These are phyloP conservation scores for Idris sp. DNA, from an alignment of 1,140 invertebrate genomes.

Conservation along the genomic window DNA sequence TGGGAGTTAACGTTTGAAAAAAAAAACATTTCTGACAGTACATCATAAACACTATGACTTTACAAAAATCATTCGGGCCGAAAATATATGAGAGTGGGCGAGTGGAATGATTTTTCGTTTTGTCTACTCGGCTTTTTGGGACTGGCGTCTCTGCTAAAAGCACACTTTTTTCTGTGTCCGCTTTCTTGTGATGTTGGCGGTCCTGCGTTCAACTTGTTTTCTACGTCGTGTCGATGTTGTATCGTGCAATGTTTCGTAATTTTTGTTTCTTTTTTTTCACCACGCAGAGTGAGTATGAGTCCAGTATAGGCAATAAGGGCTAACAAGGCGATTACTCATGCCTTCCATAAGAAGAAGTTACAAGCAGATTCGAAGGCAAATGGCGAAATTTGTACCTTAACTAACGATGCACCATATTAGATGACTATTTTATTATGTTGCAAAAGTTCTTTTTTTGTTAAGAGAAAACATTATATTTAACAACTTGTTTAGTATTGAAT, in stretches of 20 bases:
- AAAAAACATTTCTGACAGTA: too few species aligned
- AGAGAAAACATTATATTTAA: too few species aligned
- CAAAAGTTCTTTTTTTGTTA: too few species aligned
- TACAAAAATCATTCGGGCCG: too few species aligned
- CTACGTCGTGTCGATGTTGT: slow-evolving; percentile 72
- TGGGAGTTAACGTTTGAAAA: too few species aligned
- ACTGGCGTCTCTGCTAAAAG: slow-evolving; percentile 39
- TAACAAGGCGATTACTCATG: slow-evolving; percentile 79
- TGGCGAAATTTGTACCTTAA: slow-evolving; percentile 78
- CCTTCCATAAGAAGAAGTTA: slow-evolving; percentile 77
- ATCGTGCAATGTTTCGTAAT: slow-evolving; percentile 70
- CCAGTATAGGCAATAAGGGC: slow-evolving; percentile 75
- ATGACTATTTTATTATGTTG: slow-evolving; percentile 42
- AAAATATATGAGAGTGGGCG: slow-evolving; percentile 39
- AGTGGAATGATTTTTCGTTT: slow-evolving; percentile 36
- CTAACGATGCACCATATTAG: slow-evolving; percentile 72
- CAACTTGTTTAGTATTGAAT: too few species aligned
- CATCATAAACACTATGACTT: too few species aligned
- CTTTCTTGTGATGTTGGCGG: slow-evolving; percentile 63
- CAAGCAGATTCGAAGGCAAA: slow-evolving; percentile 76
- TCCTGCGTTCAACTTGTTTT: slow-evolving; percentile 67
- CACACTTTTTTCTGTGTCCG: slow-evolving; percentile 36
- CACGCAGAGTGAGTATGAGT: slow-evolving; percentile 68
- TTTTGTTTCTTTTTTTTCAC: slow-evolving; percentile 62
- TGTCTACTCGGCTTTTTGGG: not conserved